Conservation (phyloP, 2,888 invertebrate species). For the Congeria kusceri region DNA sequence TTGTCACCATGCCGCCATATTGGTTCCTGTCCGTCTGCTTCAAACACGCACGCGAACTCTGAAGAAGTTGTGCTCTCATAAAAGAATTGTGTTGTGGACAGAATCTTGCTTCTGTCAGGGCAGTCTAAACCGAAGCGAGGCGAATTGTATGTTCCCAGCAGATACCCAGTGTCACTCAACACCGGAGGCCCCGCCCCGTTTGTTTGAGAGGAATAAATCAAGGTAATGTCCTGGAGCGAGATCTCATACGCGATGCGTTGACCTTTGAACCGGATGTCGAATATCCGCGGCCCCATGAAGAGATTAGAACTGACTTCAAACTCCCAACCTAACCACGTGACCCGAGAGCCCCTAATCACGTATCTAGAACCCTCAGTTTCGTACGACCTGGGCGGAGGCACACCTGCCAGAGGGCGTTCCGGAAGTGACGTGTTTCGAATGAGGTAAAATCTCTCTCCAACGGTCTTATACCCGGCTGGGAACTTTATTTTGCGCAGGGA, state of each 20-base stretch:
- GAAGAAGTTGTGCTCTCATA: conserved; percentile 29
- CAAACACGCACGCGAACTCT: conserved; percentile 69
- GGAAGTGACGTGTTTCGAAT: conserved; percentile 38
- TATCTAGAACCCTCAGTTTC: conserved; percentile 69
- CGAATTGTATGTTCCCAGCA: conserved; percentile 61
- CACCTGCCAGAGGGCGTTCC: conserved; percentile 46
- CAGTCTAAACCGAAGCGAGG: conserved; percentile 69
- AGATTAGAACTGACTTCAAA: conserved; percentile 66
- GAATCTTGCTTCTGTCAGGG: conserved; percentile 59
- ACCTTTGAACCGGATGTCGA: conserved; percentile 66
- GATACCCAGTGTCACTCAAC: conserved; percentile 61
- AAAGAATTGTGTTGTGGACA: conserved; percentile 41
- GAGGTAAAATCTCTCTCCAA: conserved; percentile 30
- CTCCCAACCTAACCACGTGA: conserved; percentile 75
- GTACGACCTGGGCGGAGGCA: conserved; percentile 65
- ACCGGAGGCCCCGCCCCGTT: conserved; percentile 65
- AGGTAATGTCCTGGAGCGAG: conserved; percentile 67
- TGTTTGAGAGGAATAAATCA: conserved; percentile 67
- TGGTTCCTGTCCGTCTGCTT: conserved; percentile 65
- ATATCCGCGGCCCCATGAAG: conserved; percentile 62
- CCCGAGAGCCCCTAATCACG: conserved; percentile 61
- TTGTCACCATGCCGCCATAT: conserved; percentile 58
- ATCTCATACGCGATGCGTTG: conserved; percentile 73
- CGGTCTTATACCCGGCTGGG: conserved; percentile 40
- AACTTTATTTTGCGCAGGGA: conserved; percentile 53